Conservation (phyloP, 2,113 vertebrate species). For the Stigmatopora argus region DNA sequence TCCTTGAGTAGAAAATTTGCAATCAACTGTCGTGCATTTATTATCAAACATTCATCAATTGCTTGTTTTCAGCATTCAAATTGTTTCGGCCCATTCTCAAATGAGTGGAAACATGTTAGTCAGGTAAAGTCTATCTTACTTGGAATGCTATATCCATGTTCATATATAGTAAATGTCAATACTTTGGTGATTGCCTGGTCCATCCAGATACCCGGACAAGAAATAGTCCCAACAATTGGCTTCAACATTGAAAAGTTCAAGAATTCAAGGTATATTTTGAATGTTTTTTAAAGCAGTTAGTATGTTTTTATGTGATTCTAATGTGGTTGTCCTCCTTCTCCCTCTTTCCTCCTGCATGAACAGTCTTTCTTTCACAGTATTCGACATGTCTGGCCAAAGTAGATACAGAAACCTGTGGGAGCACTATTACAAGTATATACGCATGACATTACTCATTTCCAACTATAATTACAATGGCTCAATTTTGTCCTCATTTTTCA, state of each 20-base stretch:
- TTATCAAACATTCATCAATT: conserved; percentile 42
- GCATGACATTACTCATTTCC: not conserved
- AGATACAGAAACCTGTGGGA: conserved; percentile 98
- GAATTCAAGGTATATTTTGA: conserved; percentile 81
- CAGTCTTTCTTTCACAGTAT: conserved; percentile 95
- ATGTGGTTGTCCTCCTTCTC: not conserved
- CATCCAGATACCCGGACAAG: conserved; percentile 84
- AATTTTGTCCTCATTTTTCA: conserved; percentile 27
- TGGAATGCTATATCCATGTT: conserved; percentile 18
- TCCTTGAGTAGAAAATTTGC: not conserved
- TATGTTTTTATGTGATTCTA: not conserved
- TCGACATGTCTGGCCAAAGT: conserved; percentile 98
- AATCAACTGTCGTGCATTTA: not conserved
- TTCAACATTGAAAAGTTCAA: conserved; percentile 98
- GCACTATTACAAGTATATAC: conserved; percentile 93
- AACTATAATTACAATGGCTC: not conserved
- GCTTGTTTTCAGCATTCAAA: conserved; percentile 63
- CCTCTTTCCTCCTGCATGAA: conserved; percentile 8
- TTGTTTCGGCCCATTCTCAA: conserved; percentile 63
- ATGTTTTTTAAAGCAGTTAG: not conserved
- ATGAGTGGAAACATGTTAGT: conserved; percentile 68
- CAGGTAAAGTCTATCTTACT: conserved; percentile 54
- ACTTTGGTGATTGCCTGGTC: conserved; percentile 40
- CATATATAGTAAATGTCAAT: conserved; percentile 43
- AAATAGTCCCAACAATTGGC: conserved; percentile 96